Base-by-base conservation (phyloP, 2,113 vertebrate species). In the Anoura caudifer region DNA sequence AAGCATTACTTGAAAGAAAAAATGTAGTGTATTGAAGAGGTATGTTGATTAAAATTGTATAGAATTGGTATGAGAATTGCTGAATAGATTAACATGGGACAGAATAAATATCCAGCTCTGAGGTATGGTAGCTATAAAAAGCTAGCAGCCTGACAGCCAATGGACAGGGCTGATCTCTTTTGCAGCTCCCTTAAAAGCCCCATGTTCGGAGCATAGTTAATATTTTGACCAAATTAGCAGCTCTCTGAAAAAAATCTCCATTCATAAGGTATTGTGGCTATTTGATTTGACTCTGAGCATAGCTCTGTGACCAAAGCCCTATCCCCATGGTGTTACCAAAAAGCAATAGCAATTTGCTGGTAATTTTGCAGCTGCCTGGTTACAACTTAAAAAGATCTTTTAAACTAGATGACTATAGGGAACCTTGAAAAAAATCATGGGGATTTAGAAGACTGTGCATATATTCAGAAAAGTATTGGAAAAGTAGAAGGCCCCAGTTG, bases 261-360 rank as follows among this genome's bases (percentile, higher is more conserved):
- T 91, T 87, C n/a, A 3, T 26, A 83, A 79, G 26, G 20, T 61
- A 14, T 77, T 91, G 41, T 36, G 63, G n/a, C 41, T 87, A 59
- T 85, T 95, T 93, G 65, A 81, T 65, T 91, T 94, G 83, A 67
- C 65, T 75, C 38, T 79, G 41, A 70, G 59, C 36, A 85, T 59
- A 94, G 69, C 17, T 87, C 50, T 69, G n/a, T 87, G 81, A 81
- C 47, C 54, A 83, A 94, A 84, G 45, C 59, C 31, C 45, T 94
- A 77, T 52, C 36, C 19, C 31, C 38, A 70, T 19, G 28, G 16
- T 59, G 28, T 65, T 92, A 92, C 31, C 61, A 83, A 36, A 50
- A 56, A 77, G 38, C 19, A 47, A 61, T 14, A 50, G 19, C n/a
- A 91, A 36, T 50, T 41, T 91, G 47, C 52, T 91, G 67, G 15